Base-by-base conservation (phyloP, 2,888 invertebrate species). In the Lysandra bellargus region DNA sequence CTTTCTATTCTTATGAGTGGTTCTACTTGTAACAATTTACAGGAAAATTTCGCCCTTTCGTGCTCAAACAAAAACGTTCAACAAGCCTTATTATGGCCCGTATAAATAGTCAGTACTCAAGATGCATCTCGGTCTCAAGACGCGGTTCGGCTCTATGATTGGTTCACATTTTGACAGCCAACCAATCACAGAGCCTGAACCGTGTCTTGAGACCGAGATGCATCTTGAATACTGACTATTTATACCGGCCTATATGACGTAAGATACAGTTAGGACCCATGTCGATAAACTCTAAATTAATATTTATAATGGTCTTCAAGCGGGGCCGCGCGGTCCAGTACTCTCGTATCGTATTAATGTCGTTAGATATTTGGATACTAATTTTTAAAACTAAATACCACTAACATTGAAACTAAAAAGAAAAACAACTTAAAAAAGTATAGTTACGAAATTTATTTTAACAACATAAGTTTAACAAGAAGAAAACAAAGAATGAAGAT, bases 401-500 rank as follows among this genome's bases (percentile, higher is more conserved):
- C 74, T 80, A 78, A 49, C 60, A 53, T 78, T 57, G 80, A 73
- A 78, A 79, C 79, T 73, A 80, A 78, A 78, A 80, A 81, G 80
- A 83, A 80, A 83, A 82, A 80, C 82, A 83, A 83, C 81, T 81
- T 80, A 82, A 81, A 72, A 90, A 88, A 85, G 84, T 90, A 90
- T 89, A 85, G 88, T 88, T 88, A 91, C 91, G 93, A 91, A 90
- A 86, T 90, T 93, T 92, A 92, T 91, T 90, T 89, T 87, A 90
- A 92, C 89, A 93, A 92, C 90, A 90, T 88, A 89, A 86, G 88
- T 85, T 87, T 87, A 88, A 89, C 85, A 87, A 88, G 90, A 88
- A 85, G 40, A 78, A 84, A 69, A 91, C 87, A 86, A 89, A 90
- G 86, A 84, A 76, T 57, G 33, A 14, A 37, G 57, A 33, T 76